These are phyloP conservation scores for Spizaetus ornatus DNA, from an alignment of 2,113 vertebrate genomes.

Conservation along the genomic window DNA sequence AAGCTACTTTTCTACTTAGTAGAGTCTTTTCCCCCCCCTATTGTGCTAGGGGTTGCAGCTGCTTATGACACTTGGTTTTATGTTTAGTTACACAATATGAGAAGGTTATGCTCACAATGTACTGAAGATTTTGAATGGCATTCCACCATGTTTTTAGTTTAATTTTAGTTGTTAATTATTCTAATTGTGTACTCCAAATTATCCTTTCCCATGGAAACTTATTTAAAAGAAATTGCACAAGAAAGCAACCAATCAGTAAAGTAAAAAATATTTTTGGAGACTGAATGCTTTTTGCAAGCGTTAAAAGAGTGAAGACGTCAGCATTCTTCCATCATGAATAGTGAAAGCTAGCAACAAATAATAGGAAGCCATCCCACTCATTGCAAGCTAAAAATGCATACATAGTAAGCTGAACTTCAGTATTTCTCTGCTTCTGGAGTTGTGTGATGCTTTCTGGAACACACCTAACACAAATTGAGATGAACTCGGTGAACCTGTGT, in stretches of 20 bases:
- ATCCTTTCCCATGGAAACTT: background rate
- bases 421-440: background rate
- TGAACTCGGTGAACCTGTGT: background rate
- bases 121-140: background rate
- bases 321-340: background rate
- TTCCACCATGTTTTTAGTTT: background rate
- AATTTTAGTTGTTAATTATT: background rate
- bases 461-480: no score
- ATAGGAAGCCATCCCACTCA: background rate
- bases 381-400: background rate
- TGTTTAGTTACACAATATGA: background rate
- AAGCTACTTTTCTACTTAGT: background rate
- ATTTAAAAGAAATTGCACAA: background rate
- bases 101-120: background rate
- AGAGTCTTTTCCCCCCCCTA: accelerated
- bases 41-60: background rate
- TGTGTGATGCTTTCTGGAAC: background rate
- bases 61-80: background rate
- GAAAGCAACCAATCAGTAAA: background rate
- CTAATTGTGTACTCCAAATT: background rate
- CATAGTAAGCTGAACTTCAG: background rate
- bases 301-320: background rate
- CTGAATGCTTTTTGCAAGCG: background rate
- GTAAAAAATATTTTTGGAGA: background rate
- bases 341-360: background rate